These are phyloP conservation scores for Crenichthys baileyi DNA, from an alignment of 2,797 vertebrate species.

Conservation along the genomic window DNA sequence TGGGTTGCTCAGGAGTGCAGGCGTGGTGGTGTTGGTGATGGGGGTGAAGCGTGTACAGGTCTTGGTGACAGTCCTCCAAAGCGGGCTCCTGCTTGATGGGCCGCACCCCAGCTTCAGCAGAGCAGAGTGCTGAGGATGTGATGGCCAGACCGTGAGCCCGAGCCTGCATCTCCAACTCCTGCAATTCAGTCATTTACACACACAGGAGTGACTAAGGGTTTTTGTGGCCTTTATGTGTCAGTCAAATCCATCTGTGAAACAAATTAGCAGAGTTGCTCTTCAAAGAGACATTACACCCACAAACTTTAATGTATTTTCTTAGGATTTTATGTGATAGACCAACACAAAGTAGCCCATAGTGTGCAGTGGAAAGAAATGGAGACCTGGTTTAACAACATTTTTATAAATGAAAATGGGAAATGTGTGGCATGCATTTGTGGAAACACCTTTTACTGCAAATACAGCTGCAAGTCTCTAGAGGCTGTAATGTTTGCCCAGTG, in stretches of 20 bases:
- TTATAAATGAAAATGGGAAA: not conserved
- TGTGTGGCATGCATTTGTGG: not conserved
- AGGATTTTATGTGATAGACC: not conserved
- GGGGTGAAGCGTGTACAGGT: slow-evolving; percentile 77
- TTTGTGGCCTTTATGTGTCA: not conserved
- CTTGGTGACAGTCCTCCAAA: slow-evolving; percentile 89
- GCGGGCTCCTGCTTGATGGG: slow-evolving; percentile 89
- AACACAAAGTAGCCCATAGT: too few relatives aligned
- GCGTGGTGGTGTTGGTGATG: slow-evolving; percentile 81
- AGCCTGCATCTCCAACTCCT: slow-evolving; percentile 99
- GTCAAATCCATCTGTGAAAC: not conserved
- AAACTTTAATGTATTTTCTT: not conserved
- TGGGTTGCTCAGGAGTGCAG: slow-evolving; percentile 81
- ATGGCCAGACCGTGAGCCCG: slow-evolving; percentile 91
- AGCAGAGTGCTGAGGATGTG: slow-evolving; percentile 86
- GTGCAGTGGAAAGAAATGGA: not conserved
- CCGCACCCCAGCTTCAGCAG: slow-evolving; percentile 84
- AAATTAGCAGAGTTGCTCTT: not conserved
- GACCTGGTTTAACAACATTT: not conserved
- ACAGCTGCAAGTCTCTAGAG: not conserved
- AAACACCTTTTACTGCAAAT: not conserved
- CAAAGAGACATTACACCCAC: not conserved
- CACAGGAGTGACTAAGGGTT: not conserved
- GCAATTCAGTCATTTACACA: slow-evolving; percentile 10
- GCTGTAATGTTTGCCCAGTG: not conserved